A percentile compares a stretch with the other conserved stretches of the same genome.
These are phyloP conservation scores for Chiloscyllium plagiosum DNA, from an alignment of 2,113 vertebrate species.

Conservation along the genomic window DNA sequence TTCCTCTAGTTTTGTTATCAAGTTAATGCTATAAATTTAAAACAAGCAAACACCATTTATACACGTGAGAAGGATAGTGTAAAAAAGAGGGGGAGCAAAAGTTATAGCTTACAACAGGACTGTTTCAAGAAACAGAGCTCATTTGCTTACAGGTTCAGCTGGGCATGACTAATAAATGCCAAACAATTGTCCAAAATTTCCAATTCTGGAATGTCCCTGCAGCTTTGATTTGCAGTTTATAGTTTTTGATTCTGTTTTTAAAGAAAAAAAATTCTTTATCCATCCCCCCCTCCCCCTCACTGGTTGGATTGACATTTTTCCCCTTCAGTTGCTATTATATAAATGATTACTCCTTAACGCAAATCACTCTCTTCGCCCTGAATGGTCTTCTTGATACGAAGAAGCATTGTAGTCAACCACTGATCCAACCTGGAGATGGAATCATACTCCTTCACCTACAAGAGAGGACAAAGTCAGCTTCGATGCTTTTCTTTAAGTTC, in stretches of 20 bases:
- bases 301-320: background rate
- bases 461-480: background rate
- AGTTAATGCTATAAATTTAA: background rate
- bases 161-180: background rate
- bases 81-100: background rate
- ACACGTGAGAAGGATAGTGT: background rate
- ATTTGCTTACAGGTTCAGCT: background rate
- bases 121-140: background rate
- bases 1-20: background rate
- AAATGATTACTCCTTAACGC: conserved; percentile 48
- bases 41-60: background rate
- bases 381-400: conserved; percentile 67
- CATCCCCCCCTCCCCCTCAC: background rate
- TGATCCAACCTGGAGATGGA: conserved; percentile 67
- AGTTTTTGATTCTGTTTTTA: background rate
- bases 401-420: conserved; percentile 70
- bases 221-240: background rate
- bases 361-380: conserved; percentile 64
- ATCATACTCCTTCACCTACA: conserved; percentile 68
- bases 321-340: background rate
- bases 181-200: conserved; percentile 6
- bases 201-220: background rate
- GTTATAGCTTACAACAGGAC: background rate
- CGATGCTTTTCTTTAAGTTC: background rate
- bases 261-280: background rate